These are phyloP conservation scores for Pogonophryne albipinna DNA, from an alignment of 2,797 vertebrate genomes.

Conservation along the genomic window DNA sequence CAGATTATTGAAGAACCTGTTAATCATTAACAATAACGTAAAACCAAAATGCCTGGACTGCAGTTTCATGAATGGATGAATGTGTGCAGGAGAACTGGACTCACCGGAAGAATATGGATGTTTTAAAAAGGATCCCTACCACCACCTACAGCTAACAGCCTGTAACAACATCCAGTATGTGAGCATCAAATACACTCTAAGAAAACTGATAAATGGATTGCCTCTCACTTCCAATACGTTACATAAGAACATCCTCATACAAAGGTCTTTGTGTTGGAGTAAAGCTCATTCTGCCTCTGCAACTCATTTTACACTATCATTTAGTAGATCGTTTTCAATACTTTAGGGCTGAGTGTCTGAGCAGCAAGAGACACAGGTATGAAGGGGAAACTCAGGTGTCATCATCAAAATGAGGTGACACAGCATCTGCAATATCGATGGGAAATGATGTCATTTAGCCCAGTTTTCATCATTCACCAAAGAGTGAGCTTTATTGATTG, in stretches of 20 bases:
- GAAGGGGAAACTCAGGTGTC: slow-evolving; percentile 32
- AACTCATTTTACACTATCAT: slow-evolving; percentile 31
- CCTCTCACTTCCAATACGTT: slow-evolving; percentile 3
- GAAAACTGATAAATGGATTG: slow-evolving; percentile 14
- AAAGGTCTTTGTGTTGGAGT: slow-evolving; percentile 22
- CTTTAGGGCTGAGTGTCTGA: slow-evolving; percentile 25
- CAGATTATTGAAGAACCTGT: background rate
- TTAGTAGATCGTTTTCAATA: slow-evolving; percentile 15
- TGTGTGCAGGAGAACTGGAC: slow-evolving; percentile 7
- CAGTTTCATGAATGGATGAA: slow-evolving; percentile 29
- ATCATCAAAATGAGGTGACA: slow-evolving; percentile 46
- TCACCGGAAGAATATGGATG: background rate
- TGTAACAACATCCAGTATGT: slow-evolving; percentile 29
- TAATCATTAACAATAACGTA: slow-evolving; percentile 10
- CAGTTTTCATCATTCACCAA: slow-evolving; percentile 47
- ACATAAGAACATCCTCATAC: background rate
- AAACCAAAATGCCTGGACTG: slow-evolving; percentile 16
- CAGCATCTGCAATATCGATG: slow-evolving; percentile 55
- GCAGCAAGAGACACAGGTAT: slow-evolving; percentile 25
- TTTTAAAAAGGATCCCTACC: slow-evolving; percentile 44
- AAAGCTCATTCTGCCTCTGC: slow-evolving; percentile 37
- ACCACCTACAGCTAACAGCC: slow-evolving; percentile 58
- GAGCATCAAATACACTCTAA: background rate
- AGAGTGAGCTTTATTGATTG: slow-evolving; percentile 40
- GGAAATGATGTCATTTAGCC: slow-evolving; percentile 58